Evolutionary conservation across 2,888 invertebrate species (phyloP).

Genomic region (Lycia hirtaria): DNA sequence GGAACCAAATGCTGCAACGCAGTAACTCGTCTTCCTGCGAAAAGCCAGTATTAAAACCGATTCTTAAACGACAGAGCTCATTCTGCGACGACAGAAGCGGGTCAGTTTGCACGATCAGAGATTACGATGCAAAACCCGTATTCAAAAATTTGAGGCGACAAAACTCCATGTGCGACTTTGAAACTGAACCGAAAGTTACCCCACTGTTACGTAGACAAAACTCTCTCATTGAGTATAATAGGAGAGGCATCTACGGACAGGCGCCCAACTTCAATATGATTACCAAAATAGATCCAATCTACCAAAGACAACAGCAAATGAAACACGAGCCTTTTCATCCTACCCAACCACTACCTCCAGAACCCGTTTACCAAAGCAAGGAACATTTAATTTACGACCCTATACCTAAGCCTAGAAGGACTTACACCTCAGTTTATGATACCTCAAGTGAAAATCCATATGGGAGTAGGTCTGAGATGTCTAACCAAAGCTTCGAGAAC

Average conservation of each 20-base stretch:
- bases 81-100: conserved; percentile 81
- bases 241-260: conserved; percentile 78
- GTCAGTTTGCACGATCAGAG: conserved; percentile 76
- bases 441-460: conserved; percentile 78
- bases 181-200: conserved; percentile 84
- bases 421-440: conserved; percentile 78
- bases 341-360: conserved; percentile 81
- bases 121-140: conserved; percentile 77
- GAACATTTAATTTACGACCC: conserved; percentile 80
- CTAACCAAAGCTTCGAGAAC: conserved; percentile 76
- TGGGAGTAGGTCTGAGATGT: conserved; percentile 72
- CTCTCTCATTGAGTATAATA: conserved; percentile 82
- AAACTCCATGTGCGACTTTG: conserved; percentile 83
- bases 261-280: conserved; percentile 82
- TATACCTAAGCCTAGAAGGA: conserved; percentile 81
- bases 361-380: conserved; percentile 83
- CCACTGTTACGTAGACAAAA: conserved; percentile 82
- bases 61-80: conserved; percentile 80
- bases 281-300: conserved; percentile 84
- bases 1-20: conserved; percentile 80
- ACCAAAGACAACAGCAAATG: conserved; percentile 82
- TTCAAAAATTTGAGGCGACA: conserved; percentile 73
- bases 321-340: conserved; percentile 82
- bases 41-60: conserved; percentile 77
- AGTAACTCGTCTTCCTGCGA: conserved; percentile 83